Evolutionary conservation across 2,113 vertebrate species (phyloP).

Genomic region (Ellobius talpinus): DNA sequence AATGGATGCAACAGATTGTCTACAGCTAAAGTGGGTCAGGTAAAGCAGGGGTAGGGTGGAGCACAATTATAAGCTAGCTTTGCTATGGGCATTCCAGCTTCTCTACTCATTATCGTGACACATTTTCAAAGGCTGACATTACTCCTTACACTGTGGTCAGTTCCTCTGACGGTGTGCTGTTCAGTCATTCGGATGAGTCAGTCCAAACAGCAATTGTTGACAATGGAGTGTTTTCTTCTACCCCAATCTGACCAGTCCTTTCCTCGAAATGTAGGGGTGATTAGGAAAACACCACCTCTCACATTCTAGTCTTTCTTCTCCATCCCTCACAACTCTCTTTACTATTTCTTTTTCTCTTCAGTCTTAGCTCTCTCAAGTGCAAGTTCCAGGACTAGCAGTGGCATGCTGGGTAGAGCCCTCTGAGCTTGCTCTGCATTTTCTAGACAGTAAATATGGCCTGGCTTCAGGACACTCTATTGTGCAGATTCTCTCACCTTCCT

Average conservation of each 20-base stretch:
- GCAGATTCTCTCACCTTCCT: background rate
- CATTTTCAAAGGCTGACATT: background rate
- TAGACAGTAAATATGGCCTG: background rate
- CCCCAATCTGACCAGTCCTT: background rate
- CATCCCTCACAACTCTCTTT: background rate
- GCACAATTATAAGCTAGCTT: background rate
- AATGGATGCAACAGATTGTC: background rate
- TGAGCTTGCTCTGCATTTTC: background rate
- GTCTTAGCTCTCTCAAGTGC: background rate
- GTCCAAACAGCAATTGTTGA: background rate
- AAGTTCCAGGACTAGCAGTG: no score
- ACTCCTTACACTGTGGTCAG: background rate
- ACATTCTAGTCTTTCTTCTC: background rate
- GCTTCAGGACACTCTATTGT: background rate
- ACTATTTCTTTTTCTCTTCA: background rate
- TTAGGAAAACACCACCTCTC: background rate
- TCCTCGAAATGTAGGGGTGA: background rate
- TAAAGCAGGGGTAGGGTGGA: background rate
- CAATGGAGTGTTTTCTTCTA: background rate
- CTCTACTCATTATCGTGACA: background rate
- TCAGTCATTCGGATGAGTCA: background rate
- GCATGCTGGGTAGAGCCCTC: background rate
- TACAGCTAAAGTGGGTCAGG: background rate
- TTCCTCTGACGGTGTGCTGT: background rate
- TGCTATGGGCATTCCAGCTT: background rate